Evolutionary conservation across 2,888 invertebrate species (phyloP).

Genomic region (Machimus rusticus): DNA sequence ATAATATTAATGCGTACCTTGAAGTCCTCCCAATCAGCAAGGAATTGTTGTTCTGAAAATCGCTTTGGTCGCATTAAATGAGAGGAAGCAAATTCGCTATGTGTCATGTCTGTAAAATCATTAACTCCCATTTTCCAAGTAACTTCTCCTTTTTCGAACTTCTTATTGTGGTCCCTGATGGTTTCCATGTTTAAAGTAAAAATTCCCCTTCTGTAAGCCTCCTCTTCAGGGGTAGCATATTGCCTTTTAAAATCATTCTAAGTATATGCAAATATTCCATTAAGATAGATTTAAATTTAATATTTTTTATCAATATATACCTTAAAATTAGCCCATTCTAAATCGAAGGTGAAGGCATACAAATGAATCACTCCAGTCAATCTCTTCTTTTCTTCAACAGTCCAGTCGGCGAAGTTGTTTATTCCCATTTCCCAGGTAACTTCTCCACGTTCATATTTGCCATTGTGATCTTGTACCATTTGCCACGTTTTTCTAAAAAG

Average conservation of each 20-base stretch:
- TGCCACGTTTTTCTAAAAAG: not conserved
- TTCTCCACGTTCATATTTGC: slow-evolving; percentile 14
- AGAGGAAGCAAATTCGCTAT: slow-evolving; percentile 50
- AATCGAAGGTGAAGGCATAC: not conserved
- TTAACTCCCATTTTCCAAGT: slow-evolving; percentile 58
- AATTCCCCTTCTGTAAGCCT: slow-evolving; percentile 52
- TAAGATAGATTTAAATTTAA: not conserved
- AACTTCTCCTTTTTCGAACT: slow-evolving; percentile 55
- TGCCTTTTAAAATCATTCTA: slow-evolving; percentile 55
- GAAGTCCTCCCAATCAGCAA: not conserved
- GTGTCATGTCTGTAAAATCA: slow-evolving; percentile 55
- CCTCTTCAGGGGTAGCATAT: slow-evolving; percentile 54
- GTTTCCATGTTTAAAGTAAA: slow-evolving; percentile 53
- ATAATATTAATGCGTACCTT: not conserved
- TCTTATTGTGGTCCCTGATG: slow-evolving; percentile 57
- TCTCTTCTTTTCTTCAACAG: not conserved
- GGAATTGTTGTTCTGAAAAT: not conserved
- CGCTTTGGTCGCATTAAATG: not conserved
- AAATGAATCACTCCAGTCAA: not conserved
- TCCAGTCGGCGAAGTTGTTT: slow-evolving; percentile 2
- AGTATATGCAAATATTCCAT: not conserved
- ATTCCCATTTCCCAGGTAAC: slow-evolving; percentile 11
- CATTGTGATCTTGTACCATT: not conserved
- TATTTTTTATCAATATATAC: not conserved
- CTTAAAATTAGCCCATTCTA: slow-evolving; percentile 14